Evolutionary conservation across 2,888 invertebrate genomes (phyloP).

Genomic region (Melangyna quadrimaculata): DNA sequence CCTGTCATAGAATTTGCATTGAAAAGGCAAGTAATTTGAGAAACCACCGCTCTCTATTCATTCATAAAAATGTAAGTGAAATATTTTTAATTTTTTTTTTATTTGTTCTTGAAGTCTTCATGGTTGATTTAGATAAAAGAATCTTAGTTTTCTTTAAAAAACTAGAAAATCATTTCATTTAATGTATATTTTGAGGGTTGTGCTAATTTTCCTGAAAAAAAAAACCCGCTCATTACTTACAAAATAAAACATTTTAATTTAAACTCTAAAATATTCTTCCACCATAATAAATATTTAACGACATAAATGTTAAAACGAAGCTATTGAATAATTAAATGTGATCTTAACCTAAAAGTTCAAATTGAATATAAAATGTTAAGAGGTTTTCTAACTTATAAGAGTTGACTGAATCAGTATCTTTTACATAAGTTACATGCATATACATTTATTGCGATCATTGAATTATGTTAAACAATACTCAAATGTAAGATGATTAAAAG

Average conservation of each 20-base stretch:
- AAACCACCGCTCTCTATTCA: conserved; percentile 21
- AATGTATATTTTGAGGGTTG: not conserved
- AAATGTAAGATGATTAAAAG: too few relatives aligned
- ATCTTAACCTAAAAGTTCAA: not conserved
- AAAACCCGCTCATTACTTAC: not conserved
- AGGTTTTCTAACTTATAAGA: not conserved
- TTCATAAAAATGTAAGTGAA: conserved; percentile 21
- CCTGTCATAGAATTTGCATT: conserved; percentile 26
- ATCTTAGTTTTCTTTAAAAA: not conserved
- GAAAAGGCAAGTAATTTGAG: conserved; percentile 34
- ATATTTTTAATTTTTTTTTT: not conserved
- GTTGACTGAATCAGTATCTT: too few relatives aligned
- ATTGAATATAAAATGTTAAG: not conserved
- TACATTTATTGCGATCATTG: too few relatives aligned
- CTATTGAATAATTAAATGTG: not conserved
- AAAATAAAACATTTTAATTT: not conserved
- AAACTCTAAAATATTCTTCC: not conserved
- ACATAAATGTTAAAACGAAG: not conserved
- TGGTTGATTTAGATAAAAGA: conserved; percentile 1
- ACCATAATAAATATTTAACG: not conserved
- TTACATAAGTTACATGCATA: too few relatives aligned
- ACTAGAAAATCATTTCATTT: not conserved
- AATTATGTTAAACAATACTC: too few relatives aligned
- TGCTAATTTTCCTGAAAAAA: conserved; percentile 13
- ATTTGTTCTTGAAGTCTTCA: not conserved